Base-by-base conservation (phyloP, 2,113 vertebrate genomes). In the Centropus unirufus region DNA sequence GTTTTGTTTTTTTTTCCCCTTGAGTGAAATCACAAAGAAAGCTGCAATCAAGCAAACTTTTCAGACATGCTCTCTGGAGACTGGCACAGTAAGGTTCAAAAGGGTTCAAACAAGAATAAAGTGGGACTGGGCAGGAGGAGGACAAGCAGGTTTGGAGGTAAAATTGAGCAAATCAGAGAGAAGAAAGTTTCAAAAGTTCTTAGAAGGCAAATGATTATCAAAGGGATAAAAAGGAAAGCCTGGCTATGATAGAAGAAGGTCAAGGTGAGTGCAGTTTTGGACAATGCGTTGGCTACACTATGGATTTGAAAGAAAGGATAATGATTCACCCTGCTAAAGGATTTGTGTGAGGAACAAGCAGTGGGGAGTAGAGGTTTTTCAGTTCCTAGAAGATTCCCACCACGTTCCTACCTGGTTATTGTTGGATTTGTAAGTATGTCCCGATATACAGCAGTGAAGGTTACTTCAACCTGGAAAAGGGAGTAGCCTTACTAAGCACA, bases 21-120 rank as follows among this genome's bases (percentile, higher is more conserved):
- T 30, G 63, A 86, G 80, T 93, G 79, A 92, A 96, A 85, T 95
- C 92, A 84, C 52, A 16, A 66, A 63, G 74, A 67, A 86, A 94
- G 88, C 70, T 4, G 47, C 83, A 95, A 97, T 88, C 88, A 97
- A 95, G 92, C 90, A 92, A 96, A 96, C 78, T 92, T 97, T 95
- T 80, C 87, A 95, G 94, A 83, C 57, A 5, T 0, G 13, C 30
- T 89, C 39, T 93, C 81, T 16, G 30, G 86, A 79, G 83, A n/a
- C 89, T 64, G 79, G 46, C 77, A 76, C 94, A 61, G 32, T 7
- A 8, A 73, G 93, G 87, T 83, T 90, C 92, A 95, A 73, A 42
- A 27, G 80, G 84, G 93, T 84, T 90, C 30, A 82, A 29, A 87
- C 10, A 19, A 77, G 86, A 93, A 93, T 93, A 85, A 92, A 89